Base-by-base conservation (phyloP, 2,113 vertebrate species). In the Oncorhynchus gorbuscha region DNA sequence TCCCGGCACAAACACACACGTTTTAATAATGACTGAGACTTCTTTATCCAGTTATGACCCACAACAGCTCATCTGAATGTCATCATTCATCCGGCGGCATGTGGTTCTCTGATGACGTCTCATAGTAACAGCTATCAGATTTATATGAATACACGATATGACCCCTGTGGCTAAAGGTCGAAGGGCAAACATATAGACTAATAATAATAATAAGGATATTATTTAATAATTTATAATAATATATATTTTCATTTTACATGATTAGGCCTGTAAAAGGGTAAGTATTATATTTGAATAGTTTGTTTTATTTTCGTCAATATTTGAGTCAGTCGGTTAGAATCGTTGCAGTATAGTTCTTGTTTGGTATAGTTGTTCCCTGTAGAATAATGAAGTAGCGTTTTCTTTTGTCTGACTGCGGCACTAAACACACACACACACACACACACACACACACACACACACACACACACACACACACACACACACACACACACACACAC, bases 391-490 rank as follows among this genome's bases (percentile, higher is more conserved):
- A 69, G 51, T 22, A 67, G 39, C 64, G 24, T 49, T 70, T 74
- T 59, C 66, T 55, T 74, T 67, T 73, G 76, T 79, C 24, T 73
- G 72, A 81, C 75, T 84, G 79, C 83, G 74, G 76, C 73, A 80
- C 58, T 28, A 39, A 32, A 70, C 7, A 69, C 55, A 55, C 75
- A 77, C 74, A 22, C 59, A 30, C 28, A 35, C 49, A 39, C 72
- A 70, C 80, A 9, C 24, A 0, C 16, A 66, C 11, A 39, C 26
- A 51, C 24, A 26, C 24, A 26, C 24, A 26, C 24, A 26, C 24
- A 26, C 24, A 26, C 24, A 26, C 24, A 26, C 24, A 26, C 24
- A 26, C 24, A 26, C 24, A 26, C 24, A 26, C 24, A 26, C 24
- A 26, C 24, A 26, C 24, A 26, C 24, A 26, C 24, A 26, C 24